Base-by-base conservation (phyloP, 2,113 vertebrate species). In the Meriones unguiculatus region DNA sequence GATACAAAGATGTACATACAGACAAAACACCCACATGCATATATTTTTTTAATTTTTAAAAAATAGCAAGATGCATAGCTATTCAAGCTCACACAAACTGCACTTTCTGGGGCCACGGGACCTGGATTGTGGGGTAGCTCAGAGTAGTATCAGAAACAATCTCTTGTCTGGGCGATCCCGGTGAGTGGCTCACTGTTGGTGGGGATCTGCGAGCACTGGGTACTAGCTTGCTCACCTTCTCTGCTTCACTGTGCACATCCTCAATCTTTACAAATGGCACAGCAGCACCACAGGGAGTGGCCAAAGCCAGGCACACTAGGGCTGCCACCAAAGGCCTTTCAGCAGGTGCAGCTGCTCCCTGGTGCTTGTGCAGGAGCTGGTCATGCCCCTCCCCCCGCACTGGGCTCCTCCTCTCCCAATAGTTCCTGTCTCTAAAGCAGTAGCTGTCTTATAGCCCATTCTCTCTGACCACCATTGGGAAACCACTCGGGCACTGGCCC, bases 401-500 rank as follows among this genome's bases (percentile, higher is more conserved):
- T 41, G 41, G 24, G 4, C 22, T 41, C 22, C 41, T 41, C 76
- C 64, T n/a, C 50, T 32, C 52, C 46, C 18, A 90, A 7, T 7
- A 32, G 35, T 24, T 87, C 32, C 62, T 46, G 78, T 14, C 41
- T n/a, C 73, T 50, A 86, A 89, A 91, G 54, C 20, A 54, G 65
- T 32, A 86, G 52, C 52, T 64, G 2, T 70, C 25, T 65, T 70
- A 64, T 25, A 32, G 18, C 69, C 38, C 54, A n/a, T 35, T 12
- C 12, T 20, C 91, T 35, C 25, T 41, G 41, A 28, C 65, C n/a
- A 67, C 59, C 41, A 35, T 6, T 72, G 67, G n/a, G n/a, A 95
- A 95, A 35, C 15, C 96, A 25, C 84, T 91, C 77, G 73, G 75
- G n/a, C 46, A n/a, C 46, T 78, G 86, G 72, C 30, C 32, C 30